A percentile compares a stretch with the other conserved stretches of the same genome.
phyloP scores from a whole-genome alignment of 2,113 vertebrate genomes.

The Saiga tatarica region DNA sequence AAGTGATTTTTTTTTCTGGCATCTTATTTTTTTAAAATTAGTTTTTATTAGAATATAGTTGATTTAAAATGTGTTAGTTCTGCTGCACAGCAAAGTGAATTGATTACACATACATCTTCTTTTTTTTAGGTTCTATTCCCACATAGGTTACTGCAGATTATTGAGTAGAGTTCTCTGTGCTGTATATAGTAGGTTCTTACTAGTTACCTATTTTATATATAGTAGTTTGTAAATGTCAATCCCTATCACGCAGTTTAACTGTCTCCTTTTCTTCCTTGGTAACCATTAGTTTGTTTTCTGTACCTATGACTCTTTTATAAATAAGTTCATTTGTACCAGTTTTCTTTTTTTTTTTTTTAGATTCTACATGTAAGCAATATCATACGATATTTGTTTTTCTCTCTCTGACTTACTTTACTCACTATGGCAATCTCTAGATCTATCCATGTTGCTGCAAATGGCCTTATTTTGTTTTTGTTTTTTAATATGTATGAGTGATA shows the following conservation, averaged over 20 bases:
- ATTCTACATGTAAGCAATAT: no score
- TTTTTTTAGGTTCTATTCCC: no score
- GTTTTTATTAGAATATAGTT: background rate
- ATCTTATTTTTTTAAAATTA: background rate
- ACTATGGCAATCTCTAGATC: background rate
- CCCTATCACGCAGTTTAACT: background rate
- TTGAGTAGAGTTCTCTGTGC: no score
- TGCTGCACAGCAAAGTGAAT: no score
- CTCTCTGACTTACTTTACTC: background rate
- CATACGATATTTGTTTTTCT: no score
- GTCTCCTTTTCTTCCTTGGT: background rate
- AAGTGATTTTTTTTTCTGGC: background rate
- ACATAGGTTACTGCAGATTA: no score
- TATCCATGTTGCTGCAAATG: background rate
- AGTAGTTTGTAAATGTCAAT: background rate
- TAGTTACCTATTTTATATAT: background rate
- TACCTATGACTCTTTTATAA: no score
- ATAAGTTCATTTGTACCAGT: no score
- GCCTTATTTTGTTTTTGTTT: background rate
- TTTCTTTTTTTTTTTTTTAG: no score
- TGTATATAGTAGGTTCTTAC: no score
- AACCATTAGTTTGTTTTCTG: background rate
- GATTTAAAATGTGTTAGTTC: no score
- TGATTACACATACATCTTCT: no score
- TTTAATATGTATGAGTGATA: background rate